These are phyloP conservation scores for Portunus trituberculatus DNA, from an alignment of 1,140 invertebrate species.

Conservation along the genomic window DNA sequence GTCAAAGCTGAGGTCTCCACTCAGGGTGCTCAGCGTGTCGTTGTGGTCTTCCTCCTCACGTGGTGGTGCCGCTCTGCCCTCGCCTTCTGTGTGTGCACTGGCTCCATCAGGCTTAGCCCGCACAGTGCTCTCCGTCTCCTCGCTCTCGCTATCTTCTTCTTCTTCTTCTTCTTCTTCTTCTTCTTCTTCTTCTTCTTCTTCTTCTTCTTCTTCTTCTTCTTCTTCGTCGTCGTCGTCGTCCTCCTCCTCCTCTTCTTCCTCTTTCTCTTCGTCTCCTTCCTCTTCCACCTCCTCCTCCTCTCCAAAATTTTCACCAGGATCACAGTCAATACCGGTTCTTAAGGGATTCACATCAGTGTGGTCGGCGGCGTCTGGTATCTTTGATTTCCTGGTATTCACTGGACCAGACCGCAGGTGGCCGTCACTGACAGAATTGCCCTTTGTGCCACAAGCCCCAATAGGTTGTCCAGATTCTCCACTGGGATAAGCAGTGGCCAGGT, in stretches of 20 bases:
- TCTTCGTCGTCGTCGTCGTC: neutral
- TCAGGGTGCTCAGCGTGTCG: constrained; percentile 68
- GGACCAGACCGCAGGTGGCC: neutral
- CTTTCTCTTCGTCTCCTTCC: neutral
- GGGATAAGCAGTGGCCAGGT: too few species aligned
- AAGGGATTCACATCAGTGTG: neutral
- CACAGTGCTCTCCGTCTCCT: constrained; percentile 74
- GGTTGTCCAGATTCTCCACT: too few species aligned
- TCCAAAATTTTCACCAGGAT: neutral
- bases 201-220: neutral
- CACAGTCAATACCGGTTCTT: neutral
- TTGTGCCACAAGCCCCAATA: too few species aligned
- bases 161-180: constrained; percentile 42
- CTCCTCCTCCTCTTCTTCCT: neutral
- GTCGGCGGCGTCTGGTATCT: neutral
- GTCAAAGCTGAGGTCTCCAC: constrained; percentile 71
- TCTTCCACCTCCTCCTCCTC: neutral
- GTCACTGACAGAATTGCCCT: too few species aligned
- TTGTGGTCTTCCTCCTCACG: constrained; percentile 62
- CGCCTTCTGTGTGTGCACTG: neutral
- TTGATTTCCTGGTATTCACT: neutral
- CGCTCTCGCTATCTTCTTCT: constrained; percentile 66
- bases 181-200: neutral
- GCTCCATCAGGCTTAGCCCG: constrained; percentile 44
- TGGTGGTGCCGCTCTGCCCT: neutral